These are phyloP conservation scores for Lordiphosa clarofinis DNA, from an alignment of 1,140 invertebrate genomes.

Conservation along the genomic window DNA sequence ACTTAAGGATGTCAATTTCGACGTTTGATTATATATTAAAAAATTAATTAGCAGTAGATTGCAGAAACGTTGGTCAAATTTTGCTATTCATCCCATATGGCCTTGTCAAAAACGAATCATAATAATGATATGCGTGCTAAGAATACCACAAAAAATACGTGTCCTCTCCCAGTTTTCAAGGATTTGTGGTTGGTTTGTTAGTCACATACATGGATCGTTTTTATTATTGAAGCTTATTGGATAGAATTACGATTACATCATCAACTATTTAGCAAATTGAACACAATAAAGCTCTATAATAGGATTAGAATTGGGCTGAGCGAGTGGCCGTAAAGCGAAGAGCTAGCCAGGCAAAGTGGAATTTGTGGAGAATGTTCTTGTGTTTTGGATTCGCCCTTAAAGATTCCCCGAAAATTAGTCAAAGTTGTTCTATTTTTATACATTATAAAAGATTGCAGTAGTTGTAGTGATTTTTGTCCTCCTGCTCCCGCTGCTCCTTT, in stretches of 20 bases:
- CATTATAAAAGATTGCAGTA: constrained; percentile 21
- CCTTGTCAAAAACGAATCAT: too few relatives aligned
- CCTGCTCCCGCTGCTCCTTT: constrained; percentile 2
- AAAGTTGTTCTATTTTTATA: constrained; percentile 28
- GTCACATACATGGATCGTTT: too few relatives aligned
- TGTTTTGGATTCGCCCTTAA: constrained; percentile 30
- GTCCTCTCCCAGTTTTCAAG: too few relatives aligned
- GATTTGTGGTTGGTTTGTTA: too few relatives aligned
- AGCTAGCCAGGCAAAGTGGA: background rate
- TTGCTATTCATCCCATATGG: too few relatives aligned
- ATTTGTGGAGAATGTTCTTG: constrained; percentile 16
- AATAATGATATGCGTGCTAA: too few relatives aligned
- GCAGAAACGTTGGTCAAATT: too few relatives aligned
- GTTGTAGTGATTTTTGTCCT: constrained; percentile 5
- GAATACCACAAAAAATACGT: too few relatives aligned
- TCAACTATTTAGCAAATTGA: constrained; percentile 50
- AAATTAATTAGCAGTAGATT: too few relatives aligned
- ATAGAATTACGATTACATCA: constrained; percentile 10
- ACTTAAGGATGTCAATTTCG: too few relatives aligned
- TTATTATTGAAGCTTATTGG: constrained; percentile 2
- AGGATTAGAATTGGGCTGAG: constrained; percentile 17
- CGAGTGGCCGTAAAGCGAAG: background rate
- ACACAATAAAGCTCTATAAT: constrained; percentile 74
- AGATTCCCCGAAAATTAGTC: constrained; percentile 20
- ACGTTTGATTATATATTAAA: too few relatives aligned